Percentiles rank a stretch among this genome's conserved stretches.
Conservation (phyloP, 2,113 vertebrate species). For the Lepus europaeus region DNA sequence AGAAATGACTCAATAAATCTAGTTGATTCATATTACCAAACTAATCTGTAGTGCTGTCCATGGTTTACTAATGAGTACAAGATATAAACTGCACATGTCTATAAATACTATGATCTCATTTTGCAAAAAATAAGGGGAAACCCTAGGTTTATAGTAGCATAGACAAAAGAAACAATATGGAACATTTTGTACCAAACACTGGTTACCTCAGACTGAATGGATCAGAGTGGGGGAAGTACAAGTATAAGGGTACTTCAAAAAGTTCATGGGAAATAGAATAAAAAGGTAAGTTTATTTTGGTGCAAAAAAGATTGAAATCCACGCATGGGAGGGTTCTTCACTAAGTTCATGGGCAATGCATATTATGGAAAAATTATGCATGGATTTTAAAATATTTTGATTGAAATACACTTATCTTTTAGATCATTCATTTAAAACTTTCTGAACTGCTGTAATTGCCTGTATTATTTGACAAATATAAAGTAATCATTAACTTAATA, state of each 20-base stretch:
- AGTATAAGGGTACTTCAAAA: too few species aligned
- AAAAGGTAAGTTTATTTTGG: too few species aligned
- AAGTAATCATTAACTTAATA: conserved; percentile 12
- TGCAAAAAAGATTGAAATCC: too few species aligned
- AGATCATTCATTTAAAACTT: too few species aligned
- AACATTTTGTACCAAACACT: not conserved
- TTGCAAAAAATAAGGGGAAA: conserved; percentile 35
- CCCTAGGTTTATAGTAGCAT: not conserved
- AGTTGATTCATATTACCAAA: not conserved
- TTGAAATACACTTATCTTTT: too few species aligned
- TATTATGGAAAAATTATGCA: too few species aligned
- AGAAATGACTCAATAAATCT: not conserved
- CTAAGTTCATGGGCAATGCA: too few species aligned
- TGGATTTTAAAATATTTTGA: too few species aligned
- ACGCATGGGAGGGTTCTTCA: too few species aligned
- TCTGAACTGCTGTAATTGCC: not conserved
- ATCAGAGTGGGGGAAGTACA: not conserved
- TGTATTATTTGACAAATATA: not conserved
- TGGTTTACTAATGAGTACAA: not conserved
- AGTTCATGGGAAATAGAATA: too few species aligned
- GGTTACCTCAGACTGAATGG: not conserved
- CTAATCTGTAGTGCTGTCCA: not conserved
- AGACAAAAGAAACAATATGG: not conserved
- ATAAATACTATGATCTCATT: not conserved
- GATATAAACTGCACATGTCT: not conserved